Conservation (phyloP, 2,113 vertebrate genomes). For the Bagarius yarrelli region DNA sequence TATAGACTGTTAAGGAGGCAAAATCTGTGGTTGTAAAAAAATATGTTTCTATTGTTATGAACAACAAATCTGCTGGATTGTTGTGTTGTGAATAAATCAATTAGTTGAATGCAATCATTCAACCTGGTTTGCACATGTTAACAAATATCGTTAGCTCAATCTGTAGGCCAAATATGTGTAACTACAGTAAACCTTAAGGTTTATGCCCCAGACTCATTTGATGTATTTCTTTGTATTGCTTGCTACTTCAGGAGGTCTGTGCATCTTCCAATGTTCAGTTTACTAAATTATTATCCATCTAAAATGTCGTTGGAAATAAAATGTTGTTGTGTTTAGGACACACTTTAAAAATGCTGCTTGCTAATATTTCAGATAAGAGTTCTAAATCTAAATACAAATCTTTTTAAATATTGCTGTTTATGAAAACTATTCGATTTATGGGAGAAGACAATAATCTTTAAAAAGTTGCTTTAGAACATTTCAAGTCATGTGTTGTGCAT, state of each 20-base stretch:
- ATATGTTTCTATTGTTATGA: background rate
- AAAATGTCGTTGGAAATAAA: background rate
- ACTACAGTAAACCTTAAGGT: too few relatives aligned
- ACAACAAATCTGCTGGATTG: background rate
- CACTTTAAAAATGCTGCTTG: background rate
- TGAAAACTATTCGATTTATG: too few relatives aligned
- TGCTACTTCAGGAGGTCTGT: background rate
- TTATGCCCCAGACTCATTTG: too few relatives aligned
- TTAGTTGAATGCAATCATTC: too few relatives aligned
- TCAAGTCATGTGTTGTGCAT: too few relatives aligned
- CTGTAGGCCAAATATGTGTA: too few relatives aligned
- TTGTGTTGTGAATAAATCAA: background rate
- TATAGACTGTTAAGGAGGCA: background rate
- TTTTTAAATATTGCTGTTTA: background rate
- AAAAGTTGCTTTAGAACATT: too few relatives aligned
- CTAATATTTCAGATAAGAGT: background rate
- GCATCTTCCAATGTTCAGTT: background rate
- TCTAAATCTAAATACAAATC: too few relatives aligned
- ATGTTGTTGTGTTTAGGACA: background rate
- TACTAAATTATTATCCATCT: background rate
- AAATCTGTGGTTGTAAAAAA: background rate
- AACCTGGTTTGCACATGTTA: background rate
- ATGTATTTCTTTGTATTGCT: too few relatives aligned
- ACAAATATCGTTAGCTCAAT: background rate
- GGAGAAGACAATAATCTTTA: too few relatives aligned